Evolutionary conservation across 2,888 invertebrate species (phyloP), one percentile per base, ranked within the genome.

Genomic region (Phanerotoma sp.): DNA sequence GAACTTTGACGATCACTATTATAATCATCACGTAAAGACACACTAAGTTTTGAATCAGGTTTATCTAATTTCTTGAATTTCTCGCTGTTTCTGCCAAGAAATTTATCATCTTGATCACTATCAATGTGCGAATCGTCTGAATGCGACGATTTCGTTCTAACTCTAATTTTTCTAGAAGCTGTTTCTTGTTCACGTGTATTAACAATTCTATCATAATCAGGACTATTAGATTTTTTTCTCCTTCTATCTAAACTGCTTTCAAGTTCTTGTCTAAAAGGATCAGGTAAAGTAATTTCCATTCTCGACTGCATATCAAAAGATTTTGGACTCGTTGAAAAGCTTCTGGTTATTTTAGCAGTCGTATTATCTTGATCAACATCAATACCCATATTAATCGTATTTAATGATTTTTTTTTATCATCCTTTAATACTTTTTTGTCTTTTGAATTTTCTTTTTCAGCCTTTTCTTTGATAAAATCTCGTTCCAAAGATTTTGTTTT

Each of bases 221-320:
- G 30, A 42, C 32, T 51, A 15, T 50, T 41, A n/a, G 57, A 57
- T 50, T 45, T 54, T 11, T 57, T 57, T 10, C 57, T 49, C 25
- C 62, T 53, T 33, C 61, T 61, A 37, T 64, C 64, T 21, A 64
- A 40, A 15, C 61, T 61, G 20, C 58, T 66, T 46, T 67, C 67
- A 33, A 70, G 56, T 50, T 71, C 71, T 18, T 68, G 64, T 45
- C 69, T 66, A 41, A 70, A 71, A 6, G 67, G 69, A 60, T 70
- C 69, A n/a, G 67, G 64, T 13, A 64, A 41, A 50, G 63, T 44
- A 7, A 58, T 58, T 58, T 40, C 58, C 42, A 59, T 64, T 62
- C 46, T 62, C 55, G 42, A 51, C 32, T 44, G 63, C 61, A 38
- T 57, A 11, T 60, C 59, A 3, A 58, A 51, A 22, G 63, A 63